phyloP scores from a whole-genome alignment of 2,797 vertebrate species.

The Bradypodion ventrale region DNA sequence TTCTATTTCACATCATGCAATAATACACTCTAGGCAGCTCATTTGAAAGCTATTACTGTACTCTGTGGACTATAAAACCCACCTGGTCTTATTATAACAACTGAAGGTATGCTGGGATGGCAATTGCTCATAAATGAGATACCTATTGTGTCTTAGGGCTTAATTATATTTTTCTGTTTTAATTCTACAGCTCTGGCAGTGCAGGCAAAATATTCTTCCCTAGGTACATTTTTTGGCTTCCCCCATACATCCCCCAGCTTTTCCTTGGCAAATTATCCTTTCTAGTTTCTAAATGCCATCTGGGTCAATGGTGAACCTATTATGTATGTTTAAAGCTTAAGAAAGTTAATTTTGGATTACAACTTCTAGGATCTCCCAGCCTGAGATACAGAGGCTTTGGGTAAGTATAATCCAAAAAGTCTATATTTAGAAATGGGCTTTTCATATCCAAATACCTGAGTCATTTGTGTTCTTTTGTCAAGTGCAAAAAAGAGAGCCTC shows the following conservation, averaged over 20 bases:
- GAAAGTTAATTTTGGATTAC: not conserved
- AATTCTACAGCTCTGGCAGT: constrained; percentile 56
- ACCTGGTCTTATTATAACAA: constrained; percentile 56
- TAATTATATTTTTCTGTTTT: constrained; percentile 67
- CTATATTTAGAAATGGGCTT: too few species aligned
- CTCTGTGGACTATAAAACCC: constrained; percentile 61
- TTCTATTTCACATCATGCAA: constrained; percentile 57
- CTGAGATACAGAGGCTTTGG: too few species aligned
- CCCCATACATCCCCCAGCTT: not conserved
- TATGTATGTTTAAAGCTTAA: not conserved
- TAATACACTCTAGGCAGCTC: constrained; percentile 58
- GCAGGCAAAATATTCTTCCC: constrained; percentile 44
- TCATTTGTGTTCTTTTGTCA: too few species aligned
- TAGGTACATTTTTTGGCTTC: constrained; percentile 34
- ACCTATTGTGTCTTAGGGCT: constrained; percentile 60
- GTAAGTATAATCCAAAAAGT: too few species aligned
- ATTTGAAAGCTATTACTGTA: constrained; percentile 65
- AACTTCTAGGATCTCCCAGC: too few species aligned
- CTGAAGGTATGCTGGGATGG: constrained; percentile 61
- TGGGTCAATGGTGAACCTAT: not conserved
- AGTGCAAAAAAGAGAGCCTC: too few species aligned
- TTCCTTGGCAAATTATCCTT: constrained; percentile 30
- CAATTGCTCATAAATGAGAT: constrained; percentile 64
- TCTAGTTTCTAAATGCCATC: constrained; percentile 5
- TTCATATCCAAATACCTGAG: too few species aligned